These are phyloP conservation scores for Myripristis jacobus DNA, from an alignment of 2,797 vertebrate species.

Conservation along the genomic window DNA sequence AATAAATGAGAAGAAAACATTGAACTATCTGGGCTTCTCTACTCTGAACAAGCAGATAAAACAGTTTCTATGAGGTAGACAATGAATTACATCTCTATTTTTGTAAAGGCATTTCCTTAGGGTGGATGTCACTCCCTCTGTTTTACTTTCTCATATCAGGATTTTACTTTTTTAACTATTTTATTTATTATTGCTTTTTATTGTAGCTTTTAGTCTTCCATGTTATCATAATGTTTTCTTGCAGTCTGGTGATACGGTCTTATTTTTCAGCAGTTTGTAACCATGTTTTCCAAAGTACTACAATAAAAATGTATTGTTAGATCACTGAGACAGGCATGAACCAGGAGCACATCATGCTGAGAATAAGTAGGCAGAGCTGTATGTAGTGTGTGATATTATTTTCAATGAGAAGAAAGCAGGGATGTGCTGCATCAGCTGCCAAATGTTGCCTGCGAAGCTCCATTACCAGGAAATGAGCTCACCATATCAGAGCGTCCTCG, in stretches of 20 bases:
- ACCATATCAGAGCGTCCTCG: constrained; percentile 40
- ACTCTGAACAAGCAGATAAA: too few relatives aligned
- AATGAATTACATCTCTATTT: neutral
- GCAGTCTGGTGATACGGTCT: too few relatives aligned
- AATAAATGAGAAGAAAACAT: neutral
- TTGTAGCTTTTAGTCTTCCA: too few relatives aligned
- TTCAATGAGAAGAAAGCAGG: constrained; percentile 59
- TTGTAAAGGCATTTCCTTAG: too few relatives aligned
- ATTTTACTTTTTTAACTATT: too few relatives aligned
- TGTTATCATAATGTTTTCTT: too few relatives aligned
- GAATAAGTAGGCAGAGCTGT: constrained; percentile 23
- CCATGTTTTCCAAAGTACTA: too few relatives aligned
- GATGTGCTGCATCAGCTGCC: constrained; percentile 59
- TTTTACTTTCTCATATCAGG: too few relatives aligned
- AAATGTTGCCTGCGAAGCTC: constrained; percentile 45
- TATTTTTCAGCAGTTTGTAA: too few relatives aligned
- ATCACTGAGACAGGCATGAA: neutral
- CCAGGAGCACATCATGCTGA: neutral
- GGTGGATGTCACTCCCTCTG: too few relatives aligned
- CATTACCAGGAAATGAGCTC: constrained; percentile 72
- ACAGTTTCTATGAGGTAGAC: neutral
- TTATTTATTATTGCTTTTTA: too few relatives aligned
- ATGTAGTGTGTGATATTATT: constrained; percentile 74
- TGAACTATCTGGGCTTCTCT: neutral
- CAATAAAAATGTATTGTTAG: too few relatives aligned